phyloP scores from a whole-genome alignment of 2,113 vertebrate species.

The Puffinus mauretanicus region DNA sequence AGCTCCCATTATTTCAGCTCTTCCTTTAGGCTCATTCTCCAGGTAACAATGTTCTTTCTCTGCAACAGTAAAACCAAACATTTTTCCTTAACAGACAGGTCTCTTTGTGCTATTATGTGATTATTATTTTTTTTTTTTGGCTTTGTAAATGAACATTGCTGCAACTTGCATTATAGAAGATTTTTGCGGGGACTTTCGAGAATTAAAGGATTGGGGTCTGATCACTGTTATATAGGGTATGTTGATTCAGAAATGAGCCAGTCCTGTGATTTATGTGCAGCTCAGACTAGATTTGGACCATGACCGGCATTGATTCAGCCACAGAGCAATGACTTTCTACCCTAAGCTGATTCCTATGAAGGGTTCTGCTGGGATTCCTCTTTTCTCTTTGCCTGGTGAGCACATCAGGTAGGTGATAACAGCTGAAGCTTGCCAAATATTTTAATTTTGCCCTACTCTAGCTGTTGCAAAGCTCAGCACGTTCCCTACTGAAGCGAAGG shows the following conservation, averaged over 20 bases:
- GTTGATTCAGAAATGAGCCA: background rate
- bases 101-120: background rate
- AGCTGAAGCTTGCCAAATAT: conserved; percentile 12
- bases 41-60: conserved; percentile 50
- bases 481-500: background rate
- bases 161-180: background rate
- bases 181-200: background rate
- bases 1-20: background rate
- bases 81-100: background rate
- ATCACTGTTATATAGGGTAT: fast-evolving
- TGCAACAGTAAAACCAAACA: background rate
- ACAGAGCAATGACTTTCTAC: background rate
- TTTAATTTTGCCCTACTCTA: conserved; percentile 15
- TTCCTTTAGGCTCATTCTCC: conserved; percentile 25
- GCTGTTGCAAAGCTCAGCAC: conserved; percentile 34
- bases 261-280: background rate
- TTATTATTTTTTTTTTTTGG: background rate
- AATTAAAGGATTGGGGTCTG: background rate
- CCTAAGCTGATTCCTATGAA: background rate
- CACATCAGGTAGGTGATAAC: conserved; percentile 11
- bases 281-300: background rate
- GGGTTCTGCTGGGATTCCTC: conserved; percentile 25
- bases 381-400: background rate
- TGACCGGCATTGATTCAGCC: background rate
- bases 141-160: background rate